Base-by-base conservation (phyloP, 2,888 invertebrate genomes). In the Stenodema calcarata region DNA sequence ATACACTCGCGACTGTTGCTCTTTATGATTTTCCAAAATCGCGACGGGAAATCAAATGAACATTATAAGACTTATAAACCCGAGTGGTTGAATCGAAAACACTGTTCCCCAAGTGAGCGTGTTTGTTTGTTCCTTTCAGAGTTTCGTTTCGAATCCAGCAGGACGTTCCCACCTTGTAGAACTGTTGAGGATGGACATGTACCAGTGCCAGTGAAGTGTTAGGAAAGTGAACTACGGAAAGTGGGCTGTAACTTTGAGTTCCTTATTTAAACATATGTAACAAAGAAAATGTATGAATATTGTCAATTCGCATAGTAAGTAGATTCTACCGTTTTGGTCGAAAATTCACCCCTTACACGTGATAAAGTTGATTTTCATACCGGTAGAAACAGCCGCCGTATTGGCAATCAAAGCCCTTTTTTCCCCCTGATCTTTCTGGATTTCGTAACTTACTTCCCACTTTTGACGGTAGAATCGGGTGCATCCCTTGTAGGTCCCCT, bases 71-170 rank as follows among this genome's bases (percentile, higher is more conserved):
- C 50, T 50, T 14, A 28, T 6, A 27, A 27, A n/a, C 44, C 44
- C 78, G 78, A 80, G 80, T 28, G 80, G 41, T 44, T 42, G 42
- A 28, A 42, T 47, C 27, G 62, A 62, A 62, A 62, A 62, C 18
- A 62, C 27, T 62, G 23, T 62, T 62, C 47, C 18, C n/a, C 14
- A 44, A 84, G 73, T 73, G 83, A 73, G 35, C 62, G 79, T 30
- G 86, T 42, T 79, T 76, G 42, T 79, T 86, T 81, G 86, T 86
- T 86, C 86, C 86, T 86, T 70, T 73, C 44, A 42, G 50, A 73
- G 9, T 84, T 84, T 28, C 28, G 2, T 81, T 50, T 76, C 76
- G 35, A 69, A 80, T 44, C 28, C 23, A 44, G 18, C 76, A 81
- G 44, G 28, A 80, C 27, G 50, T 69, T 82, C 82, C 86, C 81